Conservation (phyloP, 2,888 invertebrate species). For the Megalurothrips usitatus region DNA sequence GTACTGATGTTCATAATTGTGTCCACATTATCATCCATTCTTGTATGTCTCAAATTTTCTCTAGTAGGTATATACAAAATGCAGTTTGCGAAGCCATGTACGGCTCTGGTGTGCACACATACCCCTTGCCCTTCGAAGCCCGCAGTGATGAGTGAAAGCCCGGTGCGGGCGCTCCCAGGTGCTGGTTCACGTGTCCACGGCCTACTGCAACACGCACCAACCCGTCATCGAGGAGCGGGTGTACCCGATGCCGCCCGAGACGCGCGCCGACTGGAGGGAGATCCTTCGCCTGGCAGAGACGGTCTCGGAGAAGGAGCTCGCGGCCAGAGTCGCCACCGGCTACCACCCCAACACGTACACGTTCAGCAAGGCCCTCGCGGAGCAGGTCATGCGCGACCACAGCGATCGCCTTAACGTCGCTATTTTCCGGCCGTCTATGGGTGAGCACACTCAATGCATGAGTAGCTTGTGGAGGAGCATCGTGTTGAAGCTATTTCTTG, state of each 20-base stretch:
- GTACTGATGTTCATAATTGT: no score
- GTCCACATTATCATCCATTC: no score
- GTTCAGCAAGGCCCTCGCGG: conserved; percentile 21
- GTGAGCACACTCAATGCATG: no score
- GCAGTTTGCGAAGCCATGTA: no score
- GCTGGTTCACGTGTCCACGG: conserved; percentile 79
- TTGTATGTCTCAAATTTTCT: no score
- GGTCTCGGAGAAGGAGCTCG: neutral
- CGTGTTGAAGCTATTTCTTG: no score
- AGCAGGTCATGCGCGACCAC: conserved; percentile 16
- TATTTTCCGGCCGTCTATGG: neutral
- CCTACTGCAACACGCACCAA: conserved; percentile 77
- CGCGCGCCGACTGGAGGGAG: conserved; percentile 5
- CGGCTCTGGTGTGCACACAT: no score
- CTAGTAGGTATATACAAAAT: no score
- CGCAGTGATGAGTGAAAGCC: no score
- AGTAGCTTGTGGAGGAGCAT: no score
- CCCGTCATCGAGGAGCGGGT: conserved; percentile 68
- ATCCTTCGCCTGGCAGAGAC: neutral
- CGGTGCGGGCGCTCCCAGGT: no score
- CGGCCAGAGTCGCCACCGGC: neutral
- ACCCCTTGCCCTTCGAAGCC: no score
- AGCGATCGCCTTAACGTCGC: conserved; percentile 4
- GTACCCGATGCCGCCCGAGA: conserved; percentile 51
- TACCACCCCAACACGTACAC: conserved; percentile 24